Base-by-base conservation (phyloP, 1,140 invertebrate genomes). In the Oncopeltus fasciatus region DNA sequence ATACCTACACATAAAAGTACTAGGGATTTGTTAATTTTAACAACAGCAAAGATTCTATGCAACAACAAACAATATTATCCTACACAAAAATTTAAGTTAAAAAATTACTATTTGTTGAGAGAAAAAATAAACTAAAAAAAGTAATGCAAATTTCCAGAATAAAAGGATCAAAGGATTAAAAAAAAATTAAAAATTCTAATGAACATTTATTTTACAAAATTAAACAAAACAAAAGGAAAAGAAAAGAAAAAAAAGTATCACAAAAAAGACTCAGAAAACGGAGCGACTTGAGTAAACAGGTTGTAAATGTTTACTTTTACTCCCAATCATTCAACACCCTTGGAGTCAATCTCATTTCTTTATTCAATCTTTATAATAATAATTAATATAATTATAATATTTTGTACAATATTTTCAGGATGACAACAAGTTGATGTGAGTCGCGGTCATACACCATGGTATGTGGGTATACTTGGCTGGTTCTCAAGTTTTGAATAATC, bases 401-500 rank as follows among this genome's bases (percentile, higher is more conserved):
- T 57, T 53, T 47, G 53, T 26, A 47, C 61, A 43, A 43, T 62
- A 24, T 57, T 51, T 47, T 29, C 28, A 61, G 43, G 60, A 61
- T 28, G 46, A 57, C 53, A 43, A 28, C 18, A 28, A 33, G 28
- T 28, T 53, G 20, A 24, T 24, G 24, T 16, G 31, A 38, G 20
- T 49, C 33, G 44, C 31, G 49, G 66, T 67, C 66, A 67, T 67
- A 65, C 63, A 47, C 61, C 29, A 38, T 68, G 66, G 26, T 46
- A 56, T 1, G 46, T 51, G 18, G 60, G 74, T 60, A 76, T 68
- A 60, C 70, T 69, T 64, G 91, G 91, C 72, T 88, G 83, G 64
- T 88, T 90, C 76, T 98, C 94, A 74, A 98, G 80, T 78, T 97
- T 96, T 75, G 92, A 92, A 78, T 97, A 96, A 76, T 98, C 94